Evolutionary conservation across 2,888 invertebrate genomes (phyloP), one percentile per base, ranked within the genome.

Genomic region (Hylaea fasciaria): DNA sequence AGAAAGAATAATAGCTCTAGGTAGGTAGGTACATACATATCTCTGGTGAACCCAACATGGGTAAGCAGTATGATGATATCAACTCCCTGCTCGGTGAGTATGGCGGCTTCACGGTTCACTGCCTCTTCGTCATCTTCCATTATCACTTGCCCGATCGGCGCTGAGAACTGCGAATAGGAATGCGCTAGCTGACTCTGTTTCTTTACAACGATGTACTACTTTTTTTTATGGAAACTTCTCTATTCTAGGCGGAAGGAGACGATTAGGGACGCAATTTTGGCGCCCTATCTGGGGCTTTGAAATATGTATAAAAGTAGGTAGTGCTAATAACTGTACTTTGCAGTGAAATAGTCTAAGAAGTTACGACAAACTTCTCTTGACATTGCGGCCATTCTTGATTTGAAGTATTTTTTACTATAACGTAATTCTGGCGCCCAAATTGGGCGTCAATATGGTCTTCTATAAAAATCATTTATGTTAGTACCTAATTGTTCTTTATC

Each of bases 1-100:
- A n/a, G n/a, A n/a, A n/a, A n/a, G n/a, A n/a, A n/a, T n/a, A n/a
- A n/a, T n/a, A n/a, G n/a, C n/a, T n/a, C n/a, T n/a, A n/a, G n/a
- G n/a, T n/a, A n/a, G n/a, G n/a, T n/a, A n/a, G n/a, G n/a, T n/a
- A 83, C 84, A 76, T 39, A 91, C 91, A 83, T n/a, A 48, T 91
- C 91, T 32, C 75, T 76, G 16, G 52, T 57, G 66, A 82, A 90
- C 1, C 97, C 97, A 50, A 96, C 94, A 80, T 98, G 97, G 0
- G 97, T 96, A n/a, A 97, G 86, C 2, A 96, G 96, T 51, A 98
- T 94, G 68, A 97, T 96, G 52, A 97, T 96, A 69, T 96, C 94
- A 2, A 96, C 94, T 0, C 94, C 95, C 65, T 94, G 87, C 40
- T 87, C 91, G 1, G 93, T 93, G 35, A 97, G 78, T 58, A 93